phyloP scores from a whole-genome alignment of 1,140 invertebrate genomes.

The Cydia fagiglandana region DNA sequence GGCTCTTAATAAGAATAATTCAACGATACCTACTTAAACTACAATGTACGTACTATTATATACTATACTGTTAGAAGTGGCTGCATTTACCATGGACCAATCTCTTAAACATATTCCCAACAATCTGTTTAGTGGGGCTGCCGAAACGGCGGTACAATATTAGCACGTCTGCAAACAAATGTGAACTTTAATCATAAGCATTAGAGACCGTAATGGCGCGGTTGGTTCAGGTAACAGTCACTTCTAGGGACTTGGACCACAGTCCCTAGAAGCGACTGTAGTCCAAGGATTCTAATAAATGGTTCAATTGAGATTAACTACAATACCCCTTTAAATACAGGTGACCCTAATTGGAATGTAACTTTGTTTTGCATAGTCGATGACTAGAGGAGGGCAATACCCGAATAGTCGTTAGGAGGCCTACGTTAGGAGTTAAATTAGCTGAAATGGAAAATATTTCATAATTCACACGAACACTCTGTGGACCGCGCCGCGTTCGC shows the following conservation, averaged over 20 bases:
- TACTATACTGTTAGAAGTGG: slow-evolving; percentile 43
- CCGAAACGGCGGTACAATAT: slow-evolving; percentile 51
- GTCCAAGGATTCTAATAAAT: neutral
- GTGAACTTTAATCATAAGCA: slow-evolving; percentile 20
- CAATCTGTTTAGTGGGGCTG: slow-evolving; percentile 56
- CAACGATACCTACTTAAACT: slow-evolving; percentile 7
- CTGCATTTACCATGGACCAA: slow-evolving; percentile 68
- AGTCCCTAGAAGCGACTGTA: slow-evolving; percentile 10
- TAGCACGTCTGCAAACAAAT: slow-evolving; percentile 70
- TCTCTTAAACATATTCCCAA: slow-evolving; percentile 57
- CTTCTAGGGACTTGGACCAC: slow-evolving; percentile 19
- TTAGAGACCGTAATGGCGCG: neutral
- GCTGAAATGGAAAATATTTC: too few species aligned
- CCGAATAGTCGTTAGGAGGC: too few species aligned
- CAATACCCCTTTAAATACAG: too few species aligned
- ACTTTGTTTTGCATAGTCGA: too few species aligned
- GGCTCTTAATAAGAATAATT: neutral
- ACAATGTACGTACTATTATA: neutral
- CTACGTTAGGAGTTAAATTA: too few species aligned
- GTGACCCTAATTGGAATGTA: too few species aligned
- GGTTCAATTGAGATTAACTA: too few species aligned
- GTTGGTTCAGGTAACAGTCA: neutral
- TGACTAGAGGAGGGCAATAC: too few species aligned
- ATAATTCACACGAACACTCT: slow-evolving; percentile 84
- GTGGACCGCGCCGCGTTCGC: slow-evolving; percentile 85